Evolutionary conservation across 2,797 vertebrate species (phyloP).

Genomic region (Miichthys miiuy): DNA sequence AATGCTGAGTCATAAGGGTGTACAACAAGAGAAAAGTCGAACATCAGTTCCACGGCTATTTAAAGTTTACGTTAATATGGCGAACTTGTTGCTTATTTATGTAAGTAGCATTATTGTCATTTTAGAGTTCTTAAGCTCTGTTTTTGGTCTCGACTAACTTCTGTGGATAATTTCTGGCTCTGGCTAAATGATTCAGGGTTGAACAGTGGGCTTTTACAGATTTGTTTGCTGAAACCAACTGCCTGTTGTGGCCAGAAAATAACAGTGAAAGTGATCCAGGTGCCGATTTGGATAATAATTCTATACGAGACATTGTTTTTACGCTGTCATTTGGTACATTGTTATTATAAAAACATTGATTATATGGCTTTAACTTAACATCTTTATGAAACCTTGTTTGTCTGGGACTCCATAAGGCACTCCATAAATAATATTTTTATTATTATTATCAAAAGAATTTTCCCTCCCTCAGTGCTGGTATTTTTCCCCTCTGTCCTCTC

Average conservation of each 20-base stretch:
- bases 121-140: background rate
- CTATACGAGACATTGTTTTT: background rate
- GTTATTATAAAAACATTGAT: background rate
- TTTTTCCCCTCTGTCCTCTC: constrained; percentile 28
- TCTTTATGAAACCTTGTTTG: constrained; percentile 13
- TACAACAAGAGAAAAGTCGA: background rate
- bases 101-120: too few relatives aligned
- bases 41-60: background rate
- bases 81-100: background rate
- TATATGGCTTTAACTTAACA: background rate
- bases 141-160: background rate
- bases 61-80: background rate
- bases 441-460: constrained; percentile 33
- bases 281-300: background rate
- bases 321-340: background rate
- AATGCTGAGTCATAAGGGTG: background rate
- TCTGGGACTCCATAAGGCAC: background rate
- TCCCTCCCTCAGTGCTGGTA: constrained; percentile 26
- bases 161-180: background rate
- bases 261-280: background rate
- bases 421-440: constrained; percentile 40
- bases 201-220: background rate
- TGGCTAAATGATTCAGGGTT: background rate
- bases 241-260: background rate
- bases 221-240: background rate